These are phyloP conservation scores for Oncorhynchus gorbuscha DNA, from an alignment of 2,113 vertebrate species.

Conservation along the genomic window DNA sequence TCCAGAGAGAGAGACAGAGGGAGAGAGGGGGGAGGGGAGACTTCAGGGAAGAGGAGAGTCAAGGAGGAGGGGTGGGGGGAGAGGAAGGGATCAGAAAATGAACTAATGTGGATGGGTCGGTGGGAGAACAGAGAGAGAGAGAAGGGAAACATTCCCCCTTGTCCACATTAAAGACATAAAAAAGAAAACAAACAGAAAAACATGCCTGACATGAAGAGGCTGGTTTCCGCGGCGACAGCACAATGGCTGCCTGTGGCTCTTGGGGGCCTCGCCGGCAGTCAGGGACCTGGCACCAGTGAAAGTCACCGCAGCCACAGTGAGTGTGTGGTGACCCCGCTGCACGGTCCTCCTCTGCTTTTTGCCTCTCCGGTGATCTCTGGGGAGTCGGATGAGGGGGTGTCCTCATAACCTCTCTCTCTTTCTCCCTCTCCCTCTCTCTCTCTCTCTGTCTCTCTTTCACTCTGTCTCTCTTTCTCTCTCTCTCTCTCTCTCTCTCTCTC, in stretches of 20 bases:
- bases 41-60: slow-evolving; percentile 21
- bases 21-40: slow-evolving; percentile 19
- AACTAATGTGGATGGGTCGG: slow-evolving; percentile 47
- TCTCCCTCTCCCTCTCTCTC: not conserved
- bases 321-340: slow-evolving; percentile 66
- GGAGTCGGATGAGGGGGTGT: slow-evolving; percentile 66
- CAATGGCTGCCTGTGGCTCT: slow-evolving; percentile 82
- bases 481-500: too few relatives aligned
- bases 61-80: slow-evolving; percentile 20
- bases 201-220: slow-evolving; percentile 85
- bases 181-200: slow-evolving; percentile 86
- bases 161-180: slow-evolving; percentile 83
- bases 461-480: too few relatives aligned
- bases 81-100: slow-evolving; percentile 49
- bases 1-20: slow-evolving; percentile 46
- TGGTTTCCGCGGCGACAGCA: slow-evolving; percentile 84
- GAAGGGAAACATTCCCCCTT: slow-evolving; percentile 73
- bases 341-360: slow-evolving; percentile 70
- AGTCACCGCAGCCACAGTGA: slow-evolving; percentile 76
- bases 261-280: slow-evolving; percentile 76
- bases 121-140: slow-evolving; percentile 55
- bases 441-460: not conserved
- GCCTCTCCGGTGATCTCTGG: slow-evolving; percentile 75
- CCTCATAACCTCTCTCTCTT: not conserved
- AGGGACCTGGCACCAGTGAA: slow-evolving; percentile 81